A percentile compares a stretch with the other conserved stretches of the same genome.
Conservation (phyloP, 2,888 invertebrate species). For the Andrena haemorrhoa region DNA sequence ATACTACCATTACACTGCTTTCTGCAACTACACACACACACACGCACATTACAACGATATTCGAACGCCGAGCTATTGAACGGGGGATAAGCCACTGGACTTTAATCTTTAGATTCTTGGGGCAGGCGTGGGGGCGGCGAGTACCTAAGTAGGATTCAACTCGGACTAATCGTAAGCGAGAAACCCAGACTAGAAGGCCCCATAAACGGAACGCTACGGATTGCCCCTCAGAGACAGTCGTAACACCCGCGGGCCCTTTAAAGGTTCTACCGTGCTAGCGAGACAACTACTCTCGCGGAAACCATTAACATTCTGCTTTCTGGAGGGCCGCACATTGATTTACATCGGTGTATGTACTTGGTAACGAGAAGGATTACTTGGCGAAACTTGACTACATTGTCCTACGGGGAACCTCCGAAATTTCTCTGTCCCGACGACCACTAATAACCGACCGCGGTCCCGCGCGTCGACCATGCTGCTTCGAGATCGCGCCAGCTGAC, state of each 20-base stretch:
- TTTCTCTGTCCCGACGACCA: conserved; percentile 29
- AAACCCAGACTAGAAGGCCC: conserved; percentile 13
- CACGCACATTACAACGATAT: conserved; percentile 66
- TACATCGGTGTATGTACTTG: neutral
- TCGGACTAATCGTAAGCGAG: conserved; percentile 7
- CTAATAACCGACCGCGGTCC: conserved; percentile 8
- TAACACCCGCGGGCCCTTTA: too few relatives aligned
- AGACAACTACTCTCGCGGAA: neutral
- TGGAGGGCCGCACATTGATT: neutral
- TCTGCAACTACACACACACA: conserved; percentile 72
- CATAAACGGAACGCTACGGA: too few relatives aligned
- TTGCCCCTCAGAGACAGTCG: too few relatives aligned
- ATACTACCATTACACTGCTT: conserved; percentile 42
- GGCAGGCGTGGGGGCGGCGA: neutral
- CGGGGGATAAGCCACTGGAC: conserved; percentile 5
- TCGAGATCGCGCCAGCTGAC: conserved; percentile 47
- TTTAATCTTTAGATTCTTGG: neutral
- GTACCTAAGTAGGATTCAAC: neutral
- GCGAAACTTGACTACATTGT: conserved; percentile 52
- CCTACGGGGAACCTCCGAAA: conserved; percentile 24
- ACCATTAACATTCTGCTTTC: neutral
- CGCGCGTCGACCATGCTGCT: neutral
- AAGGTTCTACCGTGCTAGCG: too few relatives aligned
- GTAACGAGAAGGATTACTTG: neutral
- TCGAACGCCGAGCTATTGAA: conserved; percentile 37